Conservation (phyloP, 2,888 invertebrate genomes). For the Cataglyphis livida region DNA sequence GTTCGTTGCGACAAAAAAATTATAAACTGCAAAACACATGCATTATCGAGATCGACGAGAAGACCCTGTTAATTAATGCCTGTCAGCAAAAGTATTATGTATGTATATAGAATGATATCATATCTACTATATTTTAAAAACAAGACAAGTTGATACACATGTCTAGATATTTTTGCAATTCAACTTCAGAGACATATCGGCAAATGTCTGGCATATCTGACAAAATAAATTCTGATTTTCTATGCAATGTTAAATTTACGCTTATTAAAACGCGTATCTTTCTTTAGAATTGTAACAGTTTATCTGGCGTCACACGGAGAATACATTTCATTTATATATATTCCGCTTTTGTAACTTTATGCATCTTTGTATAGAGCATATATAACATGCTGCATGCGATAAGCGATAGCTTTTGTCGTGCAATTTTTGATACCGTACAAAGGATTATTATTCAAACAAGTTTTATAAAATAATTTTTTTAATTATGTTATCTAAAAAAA, state of each 20-base stretch:
- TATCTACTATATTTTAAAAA: neutral
- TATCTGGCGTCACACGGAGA: neutral
- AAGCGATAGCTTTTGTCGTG: neutral
- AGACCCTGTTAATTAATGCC: neutral
- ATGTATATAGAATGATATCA: neutral
- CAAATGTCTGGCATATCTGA: neutral
- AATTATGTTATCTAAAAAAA: neutral
- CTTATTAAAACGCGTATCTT: neutral
- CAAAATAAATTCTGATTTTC: neutral
- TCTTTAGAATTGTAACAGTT: slow-evolving; percentile 18
- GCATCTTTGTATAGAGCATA: neutral
- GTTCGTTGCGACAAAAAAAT: slow-evolving; percentile 58
- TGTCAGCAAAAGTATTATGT: too few relatives aligned
- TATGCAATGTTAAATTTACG: neutral
- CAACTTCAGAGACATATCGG: neutral
- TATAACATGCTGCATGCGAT: neutral
- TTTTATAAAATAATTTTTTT: slow-evolving; percentile 1
- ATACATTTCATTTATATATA: neutral
- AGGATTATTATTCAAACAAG: neutral
- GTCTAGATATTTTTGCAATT: neutral
- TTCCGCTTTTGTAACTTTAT: neutral
- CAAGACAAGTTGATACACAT: neutral
- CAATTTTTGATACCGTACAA: neutral
- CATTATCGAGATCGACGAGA: neutral
- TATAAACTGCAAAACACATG: slow-evolving; percentile 52